Conservation (phyloP, 2,888 invertebrate species). For the Limnephilus rhombicus region DNA sequence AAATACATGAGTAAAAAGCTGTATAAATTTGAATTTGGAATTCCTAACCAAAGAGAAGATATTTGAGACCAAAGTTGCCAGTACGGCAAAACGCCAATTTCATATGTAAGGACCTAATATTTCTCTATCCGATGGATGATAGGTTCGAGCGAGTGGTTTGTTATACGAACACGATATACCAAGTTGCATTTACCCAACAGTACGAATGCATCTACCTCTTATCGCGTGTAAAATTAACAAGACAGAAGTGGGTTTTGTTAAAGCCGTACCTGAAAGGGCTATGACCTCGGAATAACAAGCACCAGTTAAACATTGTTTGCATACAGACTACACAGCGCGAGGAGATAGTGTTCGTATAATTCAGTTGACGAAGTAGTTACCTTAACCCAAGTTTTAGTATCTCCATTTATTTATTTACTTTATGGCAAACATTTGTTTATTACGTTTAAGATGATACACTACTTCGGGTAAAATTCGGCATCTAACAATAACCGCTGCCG, state of each 20-base stretch:
- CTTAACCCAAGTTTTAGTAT: background rate
- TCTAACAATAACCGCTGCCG: no score
- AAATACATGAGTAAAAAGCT: no score
- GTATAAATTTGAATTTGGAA: no score
- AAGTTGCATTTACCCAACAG: background rate
- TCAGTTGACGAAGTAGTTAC: background rate
- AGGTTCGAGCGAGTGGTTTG: background rate
- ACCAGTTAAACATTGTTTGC: background rate
- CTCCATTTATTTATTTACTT: background rate
- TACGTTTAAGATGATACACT: no score
- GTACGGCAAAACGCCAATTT: no score
- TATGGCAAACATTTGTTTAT: background rate
- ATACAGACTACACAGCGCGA: background rate
- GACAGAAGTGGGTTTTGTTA: conserved; percentile 18
- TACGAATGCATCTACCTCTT: background rate
- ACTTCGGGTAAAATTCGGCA: no score
- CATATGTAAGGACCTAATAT: no score
- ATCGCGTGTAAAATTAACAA: conserved; percentile 20
- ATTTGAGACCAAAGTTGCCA: no score
- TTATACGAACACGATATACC: background rate
- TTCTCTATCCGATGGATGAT: background rate
- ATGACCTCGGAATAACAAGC: conserved; percentile 20
- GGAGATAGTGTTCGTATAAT: background rate
- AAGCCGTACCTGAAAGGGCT: conserved; percentile 34
- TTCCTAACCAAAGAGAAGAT: no score